Evolutionary conservation across 1,140 invertebrate species (phyloP).

Genomic region (Tribolium castaneum): DNA sequence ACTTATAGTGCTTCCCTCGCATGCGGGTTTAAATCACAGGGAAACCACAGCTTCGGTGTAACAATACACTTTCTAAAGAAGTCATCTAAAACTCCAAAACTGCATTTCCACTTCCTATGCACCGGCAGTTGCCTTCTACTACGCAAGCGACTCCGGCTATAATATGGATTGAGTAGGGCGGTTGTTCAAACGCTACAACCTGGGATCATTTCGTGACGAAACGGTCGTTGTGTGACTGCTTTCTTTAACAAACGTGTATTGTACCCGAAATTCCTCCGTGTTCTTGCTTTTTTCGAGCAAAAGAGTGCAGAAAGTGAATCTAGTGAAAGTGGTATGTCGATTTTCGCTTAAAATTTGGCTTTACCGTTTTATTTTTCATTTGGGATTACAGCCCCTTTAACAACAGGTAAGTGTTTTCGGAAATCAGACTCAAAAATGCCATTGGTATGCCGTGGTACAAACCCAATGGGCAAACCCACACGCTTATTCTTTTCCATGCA

Average conservation of each 20-base stretch:
- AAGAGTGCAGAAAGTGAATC: neutral
- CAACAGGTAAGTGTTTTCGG: neutral
- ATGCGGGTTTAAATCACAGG: neutral
- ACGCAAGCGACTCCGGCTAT: slow-evolving; percentile 16
- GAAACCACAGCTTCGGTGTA: neutral
- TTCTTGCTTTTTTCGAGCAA: neutral
- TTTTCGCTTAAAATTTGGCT: neutral
- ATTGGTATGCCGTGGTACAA: neutral
- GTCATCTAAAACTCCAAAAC: neutral
- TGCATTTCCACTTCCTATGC: slow-evolving; percentile 33
- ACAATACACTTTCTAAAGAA: neutral
- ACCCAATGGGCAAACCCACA: neutral
- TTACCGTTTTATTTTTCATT: neutral
- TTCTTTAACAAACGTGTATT: slow-evolving; percentile 1
- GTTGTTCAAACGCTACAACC: slow-evolving; percentile 19
- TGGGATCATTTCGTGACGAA: slow-evolving; percentile 21
- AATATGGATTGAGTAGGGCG: slow-evolving; percentile 33
- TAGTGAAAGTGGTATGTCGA: slow-evolving; percentile 15
- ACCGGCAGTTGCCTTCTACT: slow-evolving; percentile 15
- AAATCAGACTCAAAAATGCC: neutral
- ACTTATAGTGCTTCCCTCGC: too few relatives aligned
- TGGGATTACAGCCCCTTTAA: slow-evolving; percentile 2
- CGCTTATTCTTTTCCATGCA: neutral
- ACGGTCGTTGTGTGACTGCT: slow-evolving; percentile 4
- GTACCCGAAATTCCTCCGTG: neutral